These are phyloP conservation scores for Hyles euphorbiae DNA, from an alignment of 1,140 invertebrate genomes.

Conservation along the genomic window DNA sequence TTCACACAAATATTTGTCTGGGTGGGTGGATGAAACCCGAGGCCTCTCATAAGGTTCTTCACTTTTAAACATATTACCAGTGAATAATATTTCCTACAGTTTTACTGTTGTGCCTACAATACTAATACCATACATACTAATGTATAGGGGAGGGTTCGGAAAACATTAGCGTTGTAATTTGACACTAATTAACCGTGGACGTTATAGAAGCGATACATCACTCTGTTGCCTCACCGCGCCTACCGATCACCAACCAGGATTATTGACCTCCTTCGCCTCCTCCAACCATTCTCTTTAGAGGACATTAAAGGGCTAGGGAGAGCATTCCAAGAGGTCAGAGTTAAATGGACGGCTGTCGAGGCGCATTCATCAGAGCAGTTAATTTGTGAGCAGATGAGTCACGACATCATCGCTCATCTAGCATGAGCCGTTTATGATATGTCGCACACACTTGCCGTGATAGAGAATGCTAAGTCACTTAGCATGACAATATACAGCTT, in stretches of 20 bases:
- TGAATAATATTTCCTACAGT: too few relatives aligned
- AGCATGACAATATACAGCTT: too few relatives aligned
- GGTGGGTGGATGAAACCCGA: too few relatives aligned
- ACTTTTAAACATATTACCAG: too few relatives aligned
- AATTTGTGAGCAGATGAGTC: constrained; percentile 64
- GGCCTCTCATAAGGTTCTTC: too few relatives aligned
- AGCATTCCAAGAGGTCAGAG: constrained; percentile 20
- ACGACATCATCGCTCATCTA: constrained; percentile 62
- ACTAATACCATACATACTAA: too few relatives aligned
- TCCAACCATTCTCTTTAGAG: constrained; percentile 8
- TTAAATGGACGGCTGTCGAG: constrained; percentile 34
- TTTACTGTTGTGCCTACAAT: too few relatives aligned
- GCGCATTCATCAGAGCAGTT: constrained; percentile 64
- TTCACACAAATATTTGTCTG: too few relatives aligned
- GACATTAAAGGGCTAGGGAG: background rate
- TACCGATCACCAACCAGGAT: constrained; percentile 32
- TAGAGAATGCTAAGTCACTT: background rate
- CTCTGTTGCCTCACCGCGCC: constrained; percentile 38
- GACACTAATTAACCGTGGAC: constrained; percentile 55
- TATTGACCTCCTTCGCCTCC: constrained; percentile 14
- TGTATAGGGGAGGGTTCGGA: constrained; percentile 15
- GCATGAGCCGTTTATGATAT: constrained; percentile 32
- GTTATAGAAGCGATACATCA: constrained; percentile 57
- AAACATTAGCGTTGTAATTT: constrained; percentile 52
- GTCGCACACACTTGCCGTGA: constrained; percentile 42